Evolutionary conservation across 2,113 vertebrate species (phyloP).

Genomic region (Crotophaga sulcirostris): DNA sequence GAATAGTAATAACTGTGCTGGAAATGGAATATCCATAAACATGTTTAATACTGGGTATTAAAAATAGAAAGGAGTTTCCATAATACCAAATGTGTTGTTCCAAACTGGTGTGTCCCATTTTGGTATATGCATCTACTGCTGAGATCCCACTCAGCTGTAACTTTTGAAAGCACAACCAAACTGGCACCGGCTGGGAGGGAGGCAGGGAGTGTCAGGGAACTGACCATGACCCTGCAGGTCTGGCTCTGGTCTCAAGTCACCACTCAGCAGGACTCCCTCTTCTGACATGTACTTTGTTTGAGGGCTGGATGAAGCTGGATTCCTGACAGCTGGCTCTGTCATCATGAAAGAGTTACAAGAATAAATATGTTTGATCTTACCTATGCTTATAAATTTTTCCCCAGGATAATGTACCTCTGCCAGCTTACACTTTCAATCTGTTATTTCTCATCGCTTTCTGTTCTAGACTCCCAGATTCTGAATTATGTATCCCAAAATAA

Average conservation of each 20-base stretch:
- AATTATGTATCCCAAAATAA: neutral
- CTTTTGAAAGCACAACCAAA: neutral
- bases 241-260: rapidly evolving
- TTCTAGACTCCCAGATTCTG: neutral
- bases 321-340: neutral
- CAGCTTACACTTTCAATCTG: neutral
- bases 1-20: neutral
- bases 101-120: rapidly evolving
- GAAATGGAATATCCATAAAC: slow-evolving; percentile 26
- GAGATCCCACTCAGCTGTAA: neutral
- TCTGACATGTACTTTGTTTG: rapidly evolving
- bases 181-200: neutral
- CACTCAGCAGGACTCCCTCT: neutral
- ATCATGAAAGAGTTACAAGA: neutral
- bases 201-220: neutral
- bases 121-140: neutral
- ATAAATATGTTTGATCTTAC: neutral
- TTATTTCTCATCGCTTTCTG: neutral
- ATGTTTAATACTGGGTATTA: slow-evolving; percentile 9
- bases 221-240: neutral
- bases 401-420: neutral
- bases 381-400: neutral
- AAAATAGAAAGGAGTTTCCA: slow-evolving; percentile 45
- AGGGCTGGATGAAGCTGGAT: neutral
- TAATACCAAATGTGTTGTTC: neutral